Evolutionary conservation across 2,888 invertebrate genomes (phyloP), one percentile per base, ranked within the genome.

Genomic region (Antheraea assamensis): DNA sequence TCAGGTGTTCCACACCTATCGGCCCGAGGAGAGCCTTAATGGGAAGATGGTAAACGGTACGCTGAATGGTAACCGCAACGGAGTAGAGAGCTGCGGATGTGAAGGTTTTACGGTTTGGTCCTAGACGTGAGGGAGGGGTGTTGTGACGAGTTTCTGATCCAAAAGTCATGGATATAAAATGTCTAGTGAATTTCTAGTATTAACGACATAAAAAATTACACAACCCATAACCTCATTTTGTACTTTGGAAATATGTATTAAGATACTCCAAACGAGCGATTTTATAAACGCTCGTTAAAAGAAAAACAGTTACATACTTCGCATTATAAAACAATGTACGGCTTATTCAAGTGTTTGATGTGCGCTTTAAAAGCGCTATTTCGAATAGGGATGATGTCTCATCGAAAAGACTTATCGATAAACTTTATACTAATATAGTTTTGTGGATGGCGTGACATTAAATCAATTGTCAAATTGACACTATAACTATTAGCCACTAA

Each of bases 1-100:
- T 79, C 92, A 95, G 55, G 93, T 96, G 0, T 96, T 98, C 88
- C 96, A 96, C 87, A 95, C 94, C 21, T 96, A 96, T 82, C 81
- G 78, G 2, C 89, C 89, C 0, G 79, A 77, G 3, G 79, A 81
- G 0, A 66, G 75, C 5, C 79, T 30, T 27, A 64, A 81, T 21
- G 81, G 79, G 7, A 80, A 83, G n/a, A 71, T 77, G 0, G 78
- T 76, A 5, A 78, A 84, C 66, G 83, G 80, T 4, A 84, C 80
- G 73, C 68, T 76, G 1, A 83, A 82, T 55, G 81, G 81, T 24
- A 77, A 27, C 3, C 79, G 76, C 35, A 74, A 74, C 17, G 74
- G 74, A 24, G 71, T 74, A 19, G 74, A 75, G 74, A 73, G 42
- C 68, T 74, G 74, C 42, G 74, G 74, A 0, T 78, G 80, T 3